Base-by-base conservation (phyloP, 2,113 vertebrate species). In the Dinomys branickii region DNA sequence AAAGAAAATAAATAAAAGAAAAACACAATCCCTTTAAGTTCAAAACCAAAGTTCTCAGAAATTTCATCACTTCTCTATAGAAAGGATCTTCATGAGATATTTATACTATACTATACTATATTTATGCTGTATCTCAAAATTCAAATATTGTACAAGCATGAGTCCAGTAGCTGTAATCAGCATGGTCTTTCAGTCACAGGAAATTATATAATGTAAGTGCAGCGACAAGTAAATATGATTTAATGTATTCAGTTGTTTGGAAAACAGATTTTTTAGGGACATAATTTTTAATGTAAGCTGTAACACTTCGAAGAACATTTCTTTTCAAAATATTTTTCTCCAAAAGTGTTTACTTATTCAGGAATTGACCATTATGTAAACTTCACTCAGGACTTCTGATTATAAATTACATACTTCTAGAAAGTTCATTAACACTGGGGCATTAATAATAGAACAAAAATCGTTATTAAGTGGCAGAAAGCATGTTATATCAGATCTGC, bases 381-480 rank as follows among this genome's bases (percentile, higher is more conserved):
- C 71, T 78, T 82, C 1, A 17, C 41, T 91, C 26, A 77, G 33
- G 19, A 94, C 56, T 11, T 92, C 2, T 52, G 38, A 50, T 52
- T 19, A 67, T 58, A 90, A 69, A 44, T 54, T 89, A 65, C 22
- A 20, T 54, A 82, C 52, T 85, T 54, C 22, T 85, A 1, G 33
- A 82, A 91, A n/a, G 5, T 87, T 41, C 56, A 58, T 56, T 85
- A 87, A 78, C 30, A 19, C 69, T 86, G 65, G n/a, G 83, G 35
- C 35, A 56, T 33, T 77, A 59, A 67, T n/a, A 85, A 41, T 87
- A 82, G 3, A 95, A 85, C 7, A 80, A 92, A 14, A 58, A 41
- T 85, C 82, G n/a, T 58, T 69, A 87, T 81, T 77, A 85, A 90
- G 59, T 69, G 33, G 16, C 41, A 96, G 75, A 94, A 73, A 41